These are phyloP conservation scores for Melieria crassipennis DNA, from an alignment of 2,888 invertebrate species.

Conservation along the genomic window DNA sequence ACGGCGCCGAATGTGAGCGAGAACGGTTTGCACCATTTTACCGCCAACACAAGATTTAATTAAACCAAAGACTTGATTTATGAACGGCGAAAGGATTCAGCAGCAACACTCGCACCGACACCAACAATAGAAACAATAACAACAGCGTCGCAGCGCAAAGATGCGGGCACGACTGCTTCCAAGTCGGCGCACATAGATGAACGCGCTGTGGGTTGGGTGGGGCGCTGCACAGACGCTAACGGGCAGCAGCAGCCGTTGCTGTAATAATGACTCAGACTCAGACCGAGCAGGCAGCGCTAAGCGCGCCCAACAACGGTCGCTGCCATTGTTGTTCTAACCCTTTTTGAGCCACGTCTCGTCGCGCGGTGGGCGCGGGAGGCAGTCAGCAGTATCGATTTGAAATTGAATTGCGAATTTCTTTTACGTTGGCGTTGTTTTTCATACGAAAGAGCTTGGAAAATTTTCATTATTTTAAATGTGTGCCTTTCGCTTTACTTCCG, in stretches of 20 bases:
- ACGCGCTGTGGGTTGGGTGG: too few relatives aligned
- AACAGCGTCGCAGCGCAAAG: not conserved
- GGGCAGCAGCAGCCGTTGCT: conserved; percentile 19
- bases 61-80: conserved; percentile 68
- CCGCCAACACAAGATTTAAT: conserved; percentile 67
- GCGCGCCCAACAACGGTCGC: not conserved
- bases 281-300: conserved; percentile 3
- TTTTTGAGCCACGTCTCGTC: not conserved
- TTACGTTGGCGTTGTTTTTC: conserved; percentile 17
- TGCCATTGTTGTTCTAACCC: conserved; percentile 24
- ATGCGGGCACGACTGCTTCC: not conserved
- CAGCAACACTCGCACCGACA: conserved; percentile 23
- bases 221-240: too few relatives aligned
- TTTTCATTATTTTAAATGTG: conserved; percentile 44
- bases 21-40: conserved; percentile 50
- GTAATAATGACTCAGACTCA: conserved; percentile 23
- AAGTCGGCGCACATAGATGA: too few relatives aligned
- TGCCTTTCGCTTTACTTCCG: conserved; percentile 28
- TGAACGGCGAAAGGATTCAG: conserved; percentile 51
- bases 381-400: conserved; percentile 43
- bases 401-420: conserved; percentile 39
- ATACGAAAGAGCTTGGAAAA: conserved; percentile 25
- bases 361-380: not conserved
- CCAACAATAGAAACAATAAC: conserved; percentile 1
- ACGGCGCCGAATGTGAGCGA: conserved; percentile 32